Evolutionary conservation across 92 coral and sea anemone species (phyloP).

Genomic region (Umimayanthus kanabou): DNA sequence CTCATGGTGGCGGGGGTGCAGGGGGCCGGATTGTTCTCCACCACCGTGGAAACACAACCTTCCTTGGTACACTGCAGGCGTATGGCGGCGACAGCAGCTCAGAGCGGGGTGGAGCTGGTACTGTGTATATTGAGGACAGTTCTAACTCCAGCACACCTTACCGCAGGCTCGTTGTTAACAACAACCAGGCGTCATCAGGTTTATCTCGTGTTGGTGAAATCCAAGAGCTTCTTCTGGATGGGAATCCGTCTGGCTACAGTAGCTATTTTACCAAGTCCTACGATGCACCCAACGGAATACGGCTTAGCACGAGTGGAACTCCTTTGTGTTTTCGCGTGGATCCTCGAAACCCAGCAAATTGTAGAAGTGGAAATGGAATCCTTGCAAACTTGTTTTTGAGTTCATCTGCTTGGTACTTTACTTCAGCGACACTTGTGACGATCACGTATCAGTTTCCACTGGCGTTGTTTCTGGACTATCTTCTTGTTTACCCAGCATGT

Average conservation of each 20-base stretch:
- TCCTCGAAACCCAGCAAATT: neutral
- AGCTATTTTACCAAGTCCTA: conserved; percentile 49
- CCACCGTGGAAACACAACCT: conserved; percentile 57
- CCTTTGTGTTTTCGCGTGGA: conserved; percentile 44
- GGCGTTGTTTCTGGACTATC: conserved; percentile 50
- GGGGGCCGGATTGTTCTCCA: conserved; percentile 67
- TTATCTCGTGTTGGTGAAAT: conserved; percentile 50
- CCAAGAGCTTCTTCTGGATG: conserved; percentile 44
- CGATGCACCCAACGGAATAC: conserved; percentile 54
- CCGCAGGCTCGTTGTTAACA: conserved; percentile 53
- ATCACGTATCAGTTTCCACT: conserved; percentile 59
- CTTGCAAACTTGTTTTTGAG: conserved; percentile 53
- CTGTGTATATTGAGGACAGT: conserved; percentile 55
- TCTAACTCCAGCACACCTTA: conserved; percentile 44
- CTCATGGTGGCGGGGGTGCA: conserved; percentile 66
- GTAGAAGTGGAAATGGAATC: conserved; percentile 39
- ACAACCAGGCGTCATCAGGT: conserved; percentile 47
- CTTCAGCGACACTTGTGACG: conserved; percentile 42
- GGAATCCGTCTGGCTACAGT: conserved; percentile 41
- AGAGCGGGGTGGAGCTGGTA: conserved; percentile 66
- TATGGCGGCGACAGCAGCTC: conserved; percentile 65
- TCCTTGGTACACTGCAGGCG: conserved; percentile 63
- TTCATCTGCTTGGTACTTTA: conserved; percentile 48
- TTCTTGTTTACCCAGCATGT: conserved; percentile 60
- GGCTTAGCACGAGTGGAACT: conserved; percentile 47